Base-by-base conservation (phyloP, 37 sponge, comb jelly and placozoan species). In the Crambe crambe region DNA sequence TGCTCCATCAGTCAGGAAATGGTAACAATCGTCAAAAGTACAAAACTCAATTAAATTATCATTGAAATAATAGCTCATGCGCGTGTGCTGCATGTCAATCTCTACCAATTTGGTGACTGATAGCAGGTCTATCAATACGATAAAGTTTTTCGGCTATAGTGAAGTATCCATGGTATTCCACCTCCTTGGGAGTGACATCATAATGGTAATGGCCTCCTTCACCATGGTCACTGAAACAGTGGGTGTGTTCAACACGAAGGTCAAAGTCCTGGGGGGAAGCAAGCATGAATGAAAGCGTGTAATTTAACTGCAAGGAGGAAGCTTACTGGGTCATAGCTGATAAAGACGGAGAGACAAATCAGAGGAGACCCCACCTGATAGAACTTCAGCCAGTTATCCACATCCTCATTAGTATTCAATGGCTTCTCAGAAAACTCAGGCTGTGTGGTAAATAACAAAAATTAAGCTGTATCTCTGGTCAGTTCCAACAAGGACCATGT, bases 131-230 rank as follows among this genome's bases (percentile, higher is more conserved):
- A 76, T 95, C 99, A 69, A 95, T 58, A 1, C 95, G 80, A 42
- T 64, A 86, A 25, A 98, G 58, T 31, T 57, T 58, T 78, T 95
- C 92, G 10, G 94, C 96, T 27, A 91, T 56, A 1, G 73, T 73
- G 74, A 83, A 98, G 87, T 93, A 95, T 39, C 89, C 99, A 42
- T 74, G 83, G 70, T 98, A 98, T 70, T 93, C 89, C 73, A 98
- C 94, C 38, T 91, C 88, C 0, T 83, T 78, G 29, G 96, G 94
- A 25, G 96, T 91, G 72, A 81, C 84, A 83, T 98, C 99, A 74
- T 81, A 93, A 73, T 98, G 99, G 76, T 98, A 98, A 64, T 98
- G 99, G 29, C 99, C 99, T 1, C 99, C 99, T 4, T 95, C 92
- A 30, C 99, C 99, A 76, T 95, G 99, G 78, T 86, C 35, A 89